phyloP scores from a whole-genome alignment of 2,113 vertebrate species.

The Etheostoma spectabile region DNA sequence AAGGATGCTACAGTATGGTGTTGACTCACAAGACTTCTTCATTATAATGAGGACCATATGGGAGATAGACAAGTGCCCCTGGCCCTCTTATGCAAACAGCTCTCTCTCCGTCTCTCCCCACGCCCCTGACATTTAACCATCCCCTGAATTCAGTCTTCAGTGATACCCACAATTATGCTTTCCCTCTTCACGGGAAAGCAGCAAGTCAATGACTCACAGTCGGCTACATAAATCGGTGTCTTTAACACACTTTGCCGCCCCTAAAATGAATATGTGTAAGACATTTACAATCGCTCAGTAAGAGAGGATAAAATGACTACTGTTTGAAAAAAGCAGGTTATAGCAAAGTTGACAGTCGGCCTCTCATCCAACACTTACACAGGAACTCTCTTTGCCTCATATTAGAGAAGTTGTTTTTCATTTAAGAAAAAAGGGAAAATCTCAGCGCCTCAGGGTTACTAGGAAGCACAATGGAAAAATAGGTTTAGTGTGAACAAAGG shows the following conservation, averaged over 20 bases:
- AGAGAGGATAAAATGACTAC: slow-evolving; percentile 58
- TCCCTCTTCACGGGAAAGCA: slow-evolving; percentile 56
- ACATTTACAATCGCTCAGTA: slow-evolving; percentile 48
- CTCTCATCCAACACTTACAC: slow-evolving; percentile 40
- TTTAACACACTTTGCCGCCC: slow-evolving; percentile 66
- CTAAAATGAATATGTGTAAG: slow-evolving; percentile 55
- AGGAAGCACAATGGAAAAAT: slow-evolving; percentile 48
- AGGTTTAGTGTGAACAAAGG: slow-evolving; percentile 58
- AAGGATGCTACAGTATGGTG: slow-evolving; percentile 59
- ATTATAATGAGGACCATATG: slow-evolving; percentile 79
- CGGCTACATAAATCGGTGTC: slow-evolving; percentile 45
- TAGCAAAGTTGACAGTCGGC: slow-evolving; percentile 38
- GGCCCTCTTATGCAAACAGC: slow-evolving; percentile 80
- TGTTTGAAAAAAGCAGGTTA: slow-evolving; percentile 68
- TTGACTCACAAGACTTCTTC: slow-evolving; percentile 81
- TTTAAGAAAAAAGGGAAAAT: slow-evolving; percentile 6
- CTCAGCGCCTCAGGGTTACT: slow-evolving; percentile 52
- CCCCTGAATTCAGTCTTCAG: slow-evolving; percentile 62
- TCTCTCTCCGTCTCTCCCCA: slow-evolving; percentile 63
- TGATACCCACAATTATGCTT: slow-evolving; percentile 69
- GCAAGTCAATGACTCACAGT: slow-evolving; percentile 67
- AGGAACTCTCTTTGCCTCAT: slow-evolving; percentile 30
- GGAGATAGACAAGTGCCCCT: slow-evolving; percentile 70
- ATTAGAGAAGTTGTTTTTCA: slow-evolving; percentile 7
- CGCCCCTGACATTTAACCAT: slow-evolving; percentile 77